These are phyloP conservation scores for Trachops cirrhosus DNA, from an alignment of 2,797 vertebrate genomes.

Conservation along the genomic window DNA sequence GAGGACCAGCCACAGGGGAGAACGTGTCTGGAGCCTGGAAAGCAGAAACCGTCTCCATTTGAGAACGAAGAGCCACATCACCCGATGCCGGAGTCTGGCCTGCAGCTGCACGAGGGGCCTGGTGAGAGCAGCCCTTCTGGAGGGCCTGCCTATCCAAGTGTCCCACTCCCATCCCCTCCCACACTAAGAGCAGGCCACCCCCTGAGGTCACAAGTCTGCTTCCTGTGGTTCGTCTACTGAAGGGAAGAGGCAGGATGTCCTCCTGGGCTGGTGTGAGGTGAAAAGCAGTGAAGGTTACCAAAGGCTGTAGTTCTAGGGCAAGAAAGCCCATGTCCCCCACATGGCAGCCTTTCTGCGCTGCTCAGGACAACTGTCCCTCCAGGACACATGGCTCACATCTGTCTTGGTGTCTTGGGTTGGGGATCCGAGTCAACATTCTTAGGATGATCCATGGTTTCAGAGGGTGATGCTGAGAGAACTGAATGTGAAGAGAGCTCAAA, in stretches of 20 bases:
- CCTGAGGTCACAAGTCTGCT: neutral
- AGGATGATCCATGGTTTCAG: neutral
- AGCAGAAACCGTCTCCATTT: neutral
- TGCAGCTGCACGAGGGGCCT: neutral
- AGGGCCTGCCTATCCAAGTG: neutral
- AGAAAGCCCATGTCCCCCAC: neutral
- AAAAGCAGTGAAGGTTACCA: neutral
- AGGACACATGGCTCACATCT: neutral
- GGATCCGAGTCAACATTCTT: neutral
- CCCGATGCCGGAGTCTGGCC: neutral
- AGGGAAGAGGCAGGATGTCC: neutral
- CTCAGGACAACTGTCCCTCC: neutral
- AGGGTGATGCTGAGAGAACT: too few species aligned
- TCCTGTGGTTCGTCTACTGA: neutral
- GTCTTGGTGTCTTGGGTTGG: neutral
- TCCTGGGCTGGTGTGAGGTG: neutral
- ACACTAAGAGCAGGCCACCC: neutral
- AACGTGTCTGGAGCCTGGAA: neutral
- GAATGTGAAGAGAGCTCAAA: neutral
- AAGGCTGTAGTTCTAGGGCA: neutral
- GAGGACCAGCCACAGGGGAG: neutral
- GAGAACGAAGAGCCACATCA: neutral
- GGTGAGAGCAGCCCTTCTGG: accelerated
- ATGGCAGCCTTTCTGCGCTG: neutral
- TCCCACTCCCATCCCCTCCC: neutral